phyloP scores from a whole-genome alignment of 1,140 invertebrate genomes.

The Brachionus rotundiformis region DNA sequence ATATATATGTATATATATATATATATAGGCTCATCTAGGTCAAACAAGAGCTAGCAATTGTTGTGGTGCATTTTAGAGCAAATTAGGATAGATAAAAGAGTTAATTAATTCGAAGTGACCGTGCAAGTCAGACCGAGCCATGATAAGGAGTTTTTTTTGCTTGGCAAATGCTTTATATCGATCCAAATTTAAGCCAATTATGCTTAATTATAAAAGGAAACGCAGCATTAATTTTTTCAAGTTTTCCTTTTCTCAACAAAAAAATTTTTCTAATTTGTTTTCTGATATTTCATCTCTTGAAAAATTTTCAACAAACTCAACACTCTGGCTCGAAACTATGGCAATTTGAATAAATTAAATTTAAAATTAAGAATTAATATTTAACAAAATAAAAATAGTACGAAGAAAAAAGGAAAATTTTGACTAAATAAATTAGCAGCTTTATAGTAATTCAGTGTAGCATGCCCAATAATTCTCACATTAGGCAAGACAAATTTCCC shows the following conservation, averaged over 20 bases:
- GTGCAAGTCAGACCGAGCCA: neutral
- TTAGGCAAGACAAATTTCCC: neutral
- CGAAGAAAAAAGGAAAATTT: neutral
- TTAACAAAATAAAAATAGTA: slow-evolving; percentile 12
- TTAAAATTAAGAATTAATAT: slow-evolving; percentile 25
- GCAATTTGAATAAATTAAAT: slow-evolving; percentile 36
- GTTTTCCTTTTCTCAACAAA: slow-evolving; percentile 7
- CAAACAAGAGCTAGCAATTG: neutral
- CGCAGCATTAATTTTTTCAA: neutral
- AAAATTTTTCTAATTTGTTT: neutral
- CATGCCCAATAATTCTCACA: neutral
- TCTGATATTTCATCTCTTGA: slow-evolving; percentile 8
- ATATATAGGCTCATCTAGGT: neutral
- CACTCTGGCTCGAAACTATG: slow-evolving; percentile 31
- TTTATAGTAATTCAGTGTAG: neutral
- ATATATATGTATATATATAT: too few species aligned
- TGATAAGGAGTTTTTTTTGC: neutral
- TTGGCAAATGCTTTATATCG: neutral
- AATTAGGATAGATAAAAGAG: neutral
- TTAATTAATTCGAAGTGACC: slow-evolving; percentile 19
- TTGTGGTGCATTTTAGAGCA: neutral
- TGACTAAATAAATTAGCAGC: neutral
- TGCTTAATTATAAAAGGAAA: neutral
- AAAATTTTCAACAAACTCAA: slow-evolving; percentile 1
- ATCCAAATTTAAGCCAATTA: slow-evolving; percentile 14